Evolutionary conservation across 2,113 vertebrate species (phyloP).

Genomic region (Alligator mississippiensis): DNA sequence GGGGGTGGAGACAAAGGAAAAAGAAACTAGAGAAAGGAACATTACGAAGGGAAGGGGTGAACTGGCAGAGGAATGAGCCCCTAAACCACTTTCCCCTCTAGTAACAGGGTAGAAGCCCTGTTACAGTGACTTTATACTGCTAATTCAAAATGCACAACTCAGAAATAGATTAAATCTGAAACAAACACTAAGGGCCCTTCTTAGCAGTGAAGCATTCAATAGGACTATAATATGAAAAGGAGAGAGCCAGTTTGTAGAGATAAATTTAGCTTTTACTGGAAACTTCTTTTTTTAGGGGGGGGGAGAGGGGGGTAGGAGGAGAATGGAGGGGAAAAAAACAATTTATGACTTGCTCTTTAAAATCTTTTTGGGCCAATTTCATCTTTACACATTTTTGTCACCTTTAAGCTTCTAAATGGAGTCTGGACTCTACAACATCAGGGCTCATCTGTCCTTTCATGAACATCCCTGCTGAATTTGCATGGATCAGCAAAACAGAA

Average conservation of each 20-base stretch:
- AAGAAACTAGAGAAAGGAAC: too few species aligned
- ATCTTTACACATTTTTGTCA: constrained; percentile 66
- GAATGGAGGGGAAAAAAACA: neutral
- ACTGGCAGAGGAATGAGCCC: too few species aligned
- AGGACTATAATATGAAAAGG: neutral
- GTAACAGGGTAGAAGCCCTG: too few species aligned
- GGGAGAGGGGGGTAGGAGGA: constrained; percentile 18
- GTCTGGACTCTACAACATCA: neutral
- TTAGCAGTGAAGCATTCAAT: constrained; percentile 19
- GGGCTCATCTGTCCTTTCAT: constrained; percentile 46
- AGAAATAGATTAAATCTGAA: constrained; percentile 1
- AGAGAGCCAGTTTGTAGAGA: constrained; percentile 45
- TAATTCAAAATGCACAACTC: neutral
- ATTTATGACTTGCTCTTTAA: constrained; percentile 56
- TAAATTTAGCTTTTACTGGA: constrained; percentile 71
- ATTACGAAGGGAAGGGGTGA: too few species aligned
- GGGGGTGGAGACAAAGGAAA: too few species aligned
- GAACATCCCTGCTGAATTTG: constrained; percentile 54
- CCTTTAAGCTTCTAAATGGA: constrained; percentile 59
- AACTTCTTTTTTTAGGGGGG: constrained; percentile 34
- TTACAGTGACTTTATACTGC: too few species aligned
- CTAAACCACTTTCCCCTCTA: too few species aligned
- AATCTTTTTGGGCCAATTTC: constrained; percentile 43
- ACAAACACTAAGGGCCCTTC: constrained; percentile 55
- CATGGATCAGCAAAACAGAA: constrained; percentile 52